These are phyloP conservation scores for Sphaerodactylus townsendi DNA, from an alignment of 2,113 vertebrate genomes.

Conservation along the genomic window DNA sequence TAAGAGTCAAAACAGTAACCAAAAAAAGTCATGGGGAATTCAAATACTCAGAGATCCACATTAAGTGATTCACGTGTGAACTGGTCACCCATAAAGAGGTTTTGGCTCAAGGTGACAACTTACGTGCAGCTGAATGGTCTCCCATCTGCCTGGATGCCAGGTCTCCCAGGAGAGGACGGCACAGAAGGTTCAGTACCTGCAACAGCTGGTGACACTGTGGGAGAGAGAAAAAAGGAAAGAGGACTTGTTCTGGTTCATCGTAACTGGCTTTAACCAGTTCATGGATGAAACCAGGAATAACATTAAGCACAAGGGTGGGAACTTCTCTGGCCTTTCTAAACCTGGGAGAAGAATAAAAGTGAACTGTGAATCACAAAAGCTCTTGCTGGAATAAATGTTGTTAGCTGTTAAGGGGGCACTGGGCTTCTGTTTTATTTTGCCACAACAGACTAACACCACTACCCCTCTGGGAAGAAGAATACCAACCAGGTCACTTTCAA, in stretches of 20 bases:
- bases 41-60: neutral
- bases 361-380: no score
- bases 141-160: constrained; percentile 66
- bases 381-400: no score
- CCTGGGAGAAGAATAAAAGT: neutral
- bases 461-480: neutral
- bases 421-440: no score
- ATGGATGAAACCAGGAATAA: neutral
- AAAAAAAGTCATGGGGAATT: neutral
- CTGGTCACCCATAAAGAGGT: neutral
- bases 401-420: no score
- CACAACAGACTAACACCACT: no score
- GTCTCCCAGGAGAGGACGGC: constrained; percentile 71
- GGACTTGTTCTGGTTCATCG: no score
- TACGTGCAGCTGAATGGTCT: constrained; percentile 67
- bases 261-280: neutral
- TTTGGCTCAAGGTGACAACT: constrained; percentile 24
- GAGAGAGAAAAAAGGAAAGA: neutral
- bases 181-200: constrained; percentile 66
- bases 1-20: neutral
- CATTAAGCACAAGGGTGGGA: neutral
- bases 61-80: neutral
- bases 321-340: neutral
- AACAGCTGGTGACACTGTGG: constrained; percentile 54
- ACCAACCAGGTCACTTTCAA: neutral